A percentile compares a stretch with the other conserved stretches of the same genome.
These are phyloP conservation scores for Dermochelys coriacea DNA, from an alignment of 2,797 vertebrate species.

Conservation along the genomic window DNA sequence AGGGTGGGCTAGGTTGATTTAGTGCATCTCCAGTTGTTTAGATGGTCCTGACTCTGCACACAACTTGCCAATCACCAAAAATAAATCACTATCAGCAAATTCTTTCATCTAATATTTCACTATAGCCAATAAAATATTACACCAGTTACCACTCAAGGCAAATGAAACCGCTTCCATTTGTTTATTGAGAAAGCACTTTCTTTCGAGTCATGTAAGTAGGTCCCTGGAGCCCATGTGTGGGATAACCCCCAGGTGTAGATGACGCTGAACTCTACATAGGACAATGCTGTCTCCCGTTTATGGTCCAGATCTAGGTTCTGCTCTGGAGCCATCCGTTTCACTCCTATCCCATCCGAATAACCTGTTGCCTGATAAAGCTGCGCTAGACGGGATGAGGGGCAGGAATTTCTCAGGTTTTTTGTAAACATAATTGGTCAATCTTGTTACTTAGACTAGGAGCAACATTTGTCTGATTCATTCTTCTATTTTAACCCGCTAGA, in stretches of 20 bases:
- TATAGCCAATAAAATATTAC: conserved; percentile 69
- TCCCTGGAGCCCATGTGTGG: conserved; percentile 63
- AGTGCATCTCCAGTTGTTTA: conserved; percentile 64
- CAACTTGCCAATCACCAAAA: conserved; percentile 56
- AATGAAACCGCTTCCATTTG: conserved; percentile 72
- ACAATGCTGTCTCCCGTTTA: conserved; percentile 17
- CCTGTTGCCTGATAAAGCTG: neutral
- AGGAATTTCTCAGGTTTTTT: neutral
- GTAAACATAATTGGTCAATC: neutral
- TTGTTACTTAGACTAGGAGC: neutral
- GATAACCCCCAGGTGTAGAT: conserved; percentile 71
- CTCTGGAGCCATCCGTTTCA: neutral
- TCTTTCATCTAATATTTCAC: conserved; percentile 70
- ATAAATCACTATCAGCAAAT: conserved; percentile 70
- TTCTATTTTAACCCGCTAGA: neutral
- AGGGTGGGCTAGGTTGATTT: conserved; percentile 50
- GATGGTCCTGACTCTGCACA: conserved; percentile 39
- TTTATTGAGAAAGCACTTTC: conserved; percentile 76
- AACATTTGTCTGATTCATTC: neutral
- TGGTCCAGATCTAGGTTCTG: neutral
- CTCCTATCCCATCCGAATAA: neutral
- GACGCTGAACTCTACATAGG: conserved; percentile 65
- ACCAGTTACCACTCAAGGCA: conserved; percentile 67
- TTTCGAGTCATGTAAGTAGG: conserved; percentile 72
- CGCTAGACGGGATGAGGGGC: neutral